Evolutionary conservation across 1,140 invertebrate species (phyloP), one percentile per base, ranked within the genome.

Genomic region (Drosophila parabipectinata): DNA sequence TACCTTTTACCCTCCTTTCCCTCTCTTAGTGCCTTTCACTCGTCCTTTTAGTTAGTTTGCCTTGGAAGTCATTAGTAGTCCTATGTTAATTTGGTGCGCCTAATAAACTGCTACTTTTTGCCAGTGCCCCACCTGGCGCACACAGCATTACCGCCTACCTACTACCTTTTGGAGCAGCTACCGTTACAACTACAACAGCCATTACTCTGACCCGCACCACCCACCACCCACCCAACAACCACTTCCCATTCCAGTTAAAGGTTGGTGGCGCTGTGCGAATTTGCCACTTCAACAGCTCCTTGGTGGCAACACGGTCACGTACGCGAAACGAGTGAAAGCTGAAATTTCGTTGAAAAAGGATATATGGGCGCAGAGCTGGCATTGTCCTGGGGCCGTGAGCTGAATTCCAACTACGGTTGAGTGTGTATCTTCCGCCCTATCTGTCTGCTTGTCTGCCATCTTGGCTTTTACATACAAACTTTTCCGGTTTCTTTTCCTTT

Each of bases 221-320:
- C 52, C 28, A 47, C 15, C 18, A 44, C 10, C 39, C 18, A 47
- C 18, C 48, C 37, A 30, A 1, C 18, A 28, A 4, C 18, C 14
- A 21, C 8, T 52, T 56, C 45, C 21, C 34, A 5, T n/a, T n/a
- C 24, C 39, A 8, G 39, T 28, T 18, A 63, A 51, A 41, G 63
- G 60, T 44, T 63, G 59, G 54, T 76, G 72, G 55, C 56, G 61
- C 67, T 78, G 78, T 87, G 90, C 90, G 83, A 91, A 91, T 91
- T 91, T 91, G 90, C 90, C 90, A 91, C 90, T 91, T 91, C 90
- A 91, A 91, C 90, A 91, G 90, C 85, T 91, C 88, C 90, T 91
- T 90, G 82, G 80, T 68, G 88, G 83, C 74, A 84, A 77, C 72
- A 81, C 60, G 58, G 76, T 78, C 77, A 90, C 79, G 83, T 90